Evolutionary conservation across 2,888 invertebrate genomes (phyloP).

Genomic region (Aplocera efformata): DNA sequence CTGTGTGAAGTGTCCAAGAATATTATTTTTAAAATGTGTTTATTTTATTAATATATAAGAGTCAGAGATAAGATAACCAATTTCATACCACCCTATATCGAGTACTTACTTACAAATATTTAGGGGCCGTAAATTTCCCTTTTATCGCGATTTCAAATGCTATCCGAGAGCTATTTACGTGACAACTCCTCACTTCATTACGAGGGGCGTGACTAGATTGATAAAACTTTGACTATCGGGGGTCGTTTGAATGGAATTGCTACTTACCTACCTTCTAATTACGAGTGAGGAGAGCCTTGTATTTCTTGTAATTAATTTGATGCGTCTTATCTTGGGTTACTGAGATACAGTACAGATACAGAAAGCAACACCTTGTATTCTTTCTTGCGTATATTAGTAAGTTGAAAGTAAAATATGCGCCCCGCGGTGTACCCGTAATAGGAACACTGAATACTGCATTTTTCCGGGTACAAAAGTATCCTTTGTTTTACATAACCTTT

Average conservation of each 20-base stretch:
- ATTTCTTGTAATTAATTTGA: not conserved
- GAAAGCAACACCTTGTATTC: too few relatives aligned
- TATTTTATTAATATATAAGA: too few relatives aligned
- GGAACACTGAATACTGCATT: too few relatives aligned
- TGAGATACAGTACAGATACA: not conserved
- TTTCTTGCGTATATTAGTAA: too few relatives aligned
- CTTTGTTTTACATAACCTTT: too few relatives aligned
- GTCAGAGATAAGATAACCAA: too few relatives aligned
- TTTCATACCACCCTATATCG: not conserved
- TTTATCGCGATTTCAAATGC: conserved; percentile 69
- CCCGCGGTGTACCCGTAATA: too few relatives aligned
- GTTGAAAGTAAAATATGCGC: too few relatives aligned
- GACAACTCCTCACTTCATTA: conserved; percentile 73
- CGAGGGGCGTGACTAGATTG: conserved; percentile 60
- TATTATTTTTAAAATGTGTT: too few relatives aligned
- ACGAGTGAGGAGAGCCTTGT: conserved; percentile 1
- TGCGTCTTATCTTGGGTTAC: not conserved
- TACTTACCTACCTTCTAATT: conserved; percentile 15
- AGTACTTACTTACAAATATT: conserved; percentile 41
- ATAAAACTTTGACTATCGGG: conserved; percentile 50
- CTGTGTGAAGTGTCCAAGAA: too few relatives aligned
- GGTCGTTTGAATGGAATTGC: conserved; percentile 44
- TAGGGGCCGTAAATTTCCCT: conserved; percentile 63
- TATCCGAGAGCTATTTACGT: conserved; percentile 60
- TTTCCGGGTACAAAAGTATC: too few relatives aligned